Base-by-base conservation (phyloP, 2,888 invertebrate species). In the Aplocera efformata region DNA sequence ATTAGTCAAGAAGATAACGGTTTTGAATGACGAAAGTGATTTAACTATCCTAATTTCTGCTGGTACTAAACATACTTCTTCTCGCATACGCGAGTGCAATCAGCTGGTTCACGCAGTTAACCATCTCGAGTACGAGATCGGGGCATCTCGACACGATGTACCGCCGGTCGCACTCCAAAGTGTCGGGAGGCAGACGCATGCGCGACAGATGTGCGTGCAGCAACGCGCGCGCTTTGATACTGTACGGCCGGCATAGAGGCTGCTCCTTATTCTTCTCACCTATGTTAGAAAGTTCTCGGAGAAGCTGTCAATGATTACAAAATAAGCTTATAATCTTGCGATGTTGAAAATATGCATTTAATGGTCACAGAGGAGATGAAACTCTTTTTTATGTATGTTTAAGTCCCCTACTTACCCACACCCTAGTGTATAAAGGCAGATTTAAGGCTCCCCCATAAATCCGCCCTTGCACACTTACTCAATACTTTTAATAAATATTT, bases 191-290 rank as follows among this genome's bases (percentile, higher is more conserved):
- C 10, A 97, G 76, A 1, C 90, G 84, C 67, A 98, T 91, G 32
- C 99, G 92, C n/a, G 93, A 91, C 35, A 99, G 89, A 84, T 99
- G 99, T 1, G 98, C 98, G 76, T 98, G 97, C n/a, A 99, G 88
- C 10, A 99, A 88, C 10, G 98, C 96, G 27, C 99, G 91, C 0
- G 99, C 96, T 77, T 95, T 96, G 52, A 96, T 94, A 59, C 98
- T 98, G 88, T 98, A 99, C 35, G 94, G 91, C 46, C 94, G 93
- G 76, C 98, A 98, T 9, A 99, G 88, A 0, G 99, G 99, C 52
- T 94, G 91, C 73, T 99, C 99, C 68, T 97, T 97, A 76, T 98
- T 98, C 81, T 98, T 99, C 75, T 98, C 99, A 50, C 95, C 94
- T 17, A 99, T 89, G 78, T 98, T 96, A 1, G 95, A 94, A 32